A percentile compares a stretch with the other conserved stretches of the same genome.
Evolutionary conservation across 1,140 invertebrate genomes (phyloP).

Genomic region (Dendroctonus valens): DNA sequence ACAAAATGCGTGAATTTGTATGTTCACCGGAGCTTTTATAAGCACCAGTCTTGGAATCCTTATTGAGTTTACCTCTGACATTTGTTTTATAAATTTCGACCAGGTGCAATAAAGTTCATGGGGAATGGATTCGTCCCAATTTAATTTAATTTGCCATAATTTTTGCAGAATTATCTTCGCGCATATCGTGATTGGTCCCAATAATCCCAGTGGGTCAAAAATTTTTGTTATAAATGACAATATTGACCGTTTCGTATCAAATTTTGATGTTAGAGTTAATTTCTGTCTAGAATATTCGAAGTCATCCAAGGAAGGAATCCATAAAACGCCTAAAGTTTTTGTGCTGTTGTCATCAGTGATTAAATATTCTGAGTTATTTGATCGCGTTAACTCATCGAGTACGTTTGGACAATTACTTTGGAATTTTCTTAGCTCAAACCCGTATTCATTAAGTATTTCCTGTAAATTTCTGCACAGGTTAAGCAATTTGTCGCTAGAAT

Average conservation of each 20-base stretch:
- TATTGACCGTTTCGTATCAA: background rate
- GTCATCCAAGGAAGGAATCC: no score
- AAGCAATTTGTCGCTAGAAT: slow-evolving; percentile 28
- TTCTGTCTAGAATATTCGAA: no score
- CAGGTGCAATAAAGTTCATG: background rate
- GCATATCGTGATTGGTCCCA: background rate
- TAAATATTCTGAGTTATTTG: background rate
- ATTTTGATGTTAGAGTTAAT: no score
- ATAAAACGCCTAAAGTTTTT: no score
- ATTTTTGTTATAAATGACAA: background rate
- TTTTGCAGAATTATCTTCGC: background rate
- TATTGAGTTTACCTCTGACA: background rate
- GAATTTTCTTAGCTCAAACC: background rate
- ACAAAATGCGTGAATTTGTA: background rate
- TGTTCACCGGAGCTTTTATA: no score
- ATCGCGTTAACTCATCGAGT: background rate
- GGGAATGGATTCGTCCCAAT: background rate
- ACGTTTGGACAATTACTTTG: background rate
- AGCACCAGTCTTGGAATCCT: background rate
- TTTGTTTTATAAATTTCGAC: background rate
- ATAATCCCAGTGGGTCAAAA: background rate
- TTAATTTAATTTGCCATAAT: background rate
- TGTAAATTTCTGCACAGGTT: background rate
- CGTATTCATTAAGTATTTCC: slow-evolving; percentile 38
- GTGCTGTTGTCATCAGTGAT: no score